These are phyloP conservation scores for Platyrinchus mystaceus DNA, from an alignment of 2,797 vertebrate species.

Conservation along the genomic window DNA sequence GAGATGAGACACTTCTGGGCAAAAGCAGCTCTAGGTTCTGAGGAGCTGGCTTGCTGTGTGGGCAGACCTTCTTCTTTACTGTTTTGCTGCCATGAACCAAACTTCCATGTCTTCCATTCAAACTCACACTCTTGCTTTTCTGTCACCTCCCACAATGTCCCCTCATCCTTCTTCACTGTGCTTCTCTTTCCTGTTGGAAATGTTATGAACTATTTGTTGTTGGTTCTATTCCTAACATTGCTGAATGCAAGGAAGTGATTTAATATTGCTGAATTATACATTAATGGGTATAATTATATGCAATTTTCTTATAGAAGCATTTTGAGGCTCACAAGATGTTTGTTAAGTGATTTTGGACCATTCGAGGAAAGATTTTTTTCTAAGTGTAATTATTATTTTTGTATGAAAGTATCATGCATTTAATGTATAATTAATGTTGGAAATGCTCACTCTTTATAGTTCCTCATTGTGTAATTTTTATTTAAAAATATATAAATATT, in stretches of 20 bases:
- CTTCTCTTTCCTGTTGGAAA: not conserved
- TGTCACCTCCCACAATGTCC: rapidly evolving
- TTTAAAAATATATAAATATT: not conserved
- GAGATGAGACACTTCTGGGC: not conserved
- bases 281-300: not conserved
- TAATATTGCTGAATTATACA: not conserved
- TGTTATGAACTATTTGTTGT: not conserved
- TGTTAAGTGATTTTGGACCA: not conserved
- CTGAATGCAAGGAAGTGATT: not conserved
- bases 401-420: not conserved
- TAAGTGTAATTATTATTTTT: not conserved
- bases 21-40: not conserved
- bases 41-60: not conserved
- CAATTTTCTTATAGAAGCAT: not conserved
- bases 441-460: not conserved
- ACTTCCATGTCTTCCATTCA: not conserved
- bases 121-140: not conserved
- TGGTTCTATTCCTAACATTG: not conserved
- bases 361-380: not conserved
- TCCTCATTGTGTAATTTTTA: not conserved
- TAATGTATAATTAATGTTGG: not conserved
- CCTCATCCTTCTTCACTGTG: rapidly evolving
- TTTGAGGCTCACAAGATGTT: not conserved
- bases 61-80: not conserved
- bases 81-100: not conserved